Percentiles rank a stretch among this genome's conserved stretches.
Conservation (phyloP, 2,113 vertebrate genomes). For the Mystacornis crossleyi region DNA sequence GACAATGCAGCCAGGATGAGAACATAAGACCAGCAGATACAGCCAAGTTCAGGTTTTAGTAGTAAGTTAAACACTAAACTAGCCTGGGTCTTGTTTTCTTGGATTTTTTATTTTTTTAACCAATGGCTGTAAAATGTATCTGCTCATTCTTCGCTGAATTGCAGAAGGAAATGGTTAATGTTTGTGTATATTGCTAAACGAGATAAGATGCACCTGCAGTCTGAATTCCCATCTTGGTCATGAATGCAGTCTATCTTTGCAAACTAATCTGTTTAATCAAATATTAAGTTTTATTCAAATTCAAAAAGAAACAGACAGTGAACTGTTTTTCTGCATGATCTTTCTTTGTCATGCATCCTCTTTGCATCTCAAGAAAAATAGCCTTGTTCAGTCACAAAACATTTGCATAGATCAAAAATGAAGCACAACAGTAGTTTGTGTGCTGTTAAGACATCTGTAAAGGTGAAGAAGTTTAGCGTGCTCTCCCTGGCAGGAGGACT, state of each 20-base stretch:
- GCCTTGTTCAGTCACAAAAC: constrained; percentile 72
- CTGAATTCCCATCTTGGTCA: constrained; percentile 60
- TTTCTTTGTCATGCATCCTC: constrained; percentile 81
- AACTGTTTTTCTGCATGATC: constrained; percentile 78
- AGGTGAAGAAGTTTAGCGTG: constrained; percentile 61
- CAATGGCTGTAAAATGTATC: neutral
- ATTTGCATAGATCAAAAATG: constrained; percentile 83
- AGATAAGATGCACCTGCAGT: constrained; percentile 72
- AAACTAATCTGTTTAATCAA: constrained; percentile 87
- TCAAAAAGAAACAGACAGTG: constrained; percentile 79
- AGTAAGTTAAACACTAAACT: neutral
- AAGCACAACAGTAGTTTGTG: constrained; percentile 64
- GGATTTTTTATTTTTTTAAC: neutral
- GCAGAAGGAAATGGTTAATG: constrained; percentile 52
- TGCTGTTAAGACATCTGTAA: constrained; percentile 56
- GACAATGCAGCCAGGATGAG: constrained; percentile 48
- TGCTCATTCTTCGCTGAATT: neutral
- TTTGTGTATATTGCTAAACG: constrained; percentile 40
- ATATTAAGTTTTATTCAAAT: constrained; percentile 91
- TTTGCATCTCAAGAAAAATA: constrained; percentile 92
- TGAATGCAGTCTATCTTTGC: constrained; percentile 78
- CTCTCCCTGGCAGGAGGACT: neutral
- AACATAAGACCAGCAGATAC: constrained; percentile 27
- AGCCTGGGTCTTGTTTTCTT: neutral
- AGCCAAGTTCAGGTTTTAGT: constrained; percentile 50